Percentiles rank a stretch among this genome's conserved stretches.
These are phyloP conservation scores for Xenus cinereus DNA, from an alignment of 2,113 vertebrate genomes.

Conservation along the genomic window DNA sequence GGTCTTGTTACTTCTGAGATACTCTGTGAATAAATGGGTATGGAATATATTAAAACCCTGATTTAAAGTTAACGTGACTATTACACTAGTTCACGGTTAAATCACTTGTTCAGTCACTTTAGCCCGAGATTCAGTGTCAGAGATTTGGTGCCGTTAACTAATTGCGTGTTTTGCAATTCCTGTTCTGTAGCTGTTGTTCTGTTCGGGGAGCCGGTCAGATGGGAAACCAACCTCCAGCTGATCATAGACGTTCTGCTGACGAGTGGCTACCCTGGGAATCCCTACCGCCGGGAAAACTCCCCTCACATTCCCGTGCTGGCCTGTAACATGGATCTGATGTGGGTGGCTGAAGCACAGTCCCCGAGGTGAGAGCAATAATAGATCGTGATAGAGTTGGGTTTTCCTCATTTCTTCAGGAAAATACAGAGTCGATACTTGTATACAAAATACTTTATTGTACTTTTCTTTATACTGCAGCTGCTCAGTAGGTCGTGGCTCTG, in stretches of 20 bases:
- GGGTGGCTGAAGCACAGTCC: slow-evolving; percentile 88
- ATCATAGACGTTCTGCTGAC: slow-evolving; percentile 87
- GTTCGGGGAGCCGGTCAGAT: slow-evolving; percentile 88
- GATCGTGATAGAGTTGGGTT: accelerated
- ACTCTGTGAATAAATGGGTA: neutral
- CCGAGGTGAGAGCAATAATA: slow-evolving; percentile 71
- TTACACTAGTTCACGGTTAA: neutral
- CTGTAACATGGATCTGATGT: slow-evolving; percentile 89
- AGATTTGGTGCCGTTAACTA: neutral
- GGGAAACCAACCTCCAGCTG: slow-evolving; percentile 90
- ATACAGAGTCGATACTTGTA: neutral
- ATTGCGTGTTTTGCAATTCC: neutral
- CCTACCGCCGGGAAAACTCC: slow-evolving; percentile 48
- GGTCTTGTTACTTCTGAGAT: neutral
- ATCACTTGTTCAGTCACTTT: neutral
- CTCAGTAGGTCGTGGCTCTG: neutral
- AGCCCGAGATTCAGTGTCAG: neutral
- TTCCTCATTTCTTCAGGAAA: neutral
- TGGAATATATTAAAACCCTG: neutral
- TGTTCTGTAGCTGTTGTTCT: slow-evolving; percentile 78
- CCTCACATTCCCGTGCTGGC: slow-evolving; percentile 85
- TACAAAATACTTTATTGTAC: too few species aligned
- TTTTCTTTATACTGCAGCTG: neutral
- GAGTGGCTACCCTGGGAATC: slow-evolving; percentile 78
- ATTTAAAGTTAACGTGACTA: neutral